Conservation (phyloP, 2,113 vertebrate species). For the Pavo muticus region DNA sequence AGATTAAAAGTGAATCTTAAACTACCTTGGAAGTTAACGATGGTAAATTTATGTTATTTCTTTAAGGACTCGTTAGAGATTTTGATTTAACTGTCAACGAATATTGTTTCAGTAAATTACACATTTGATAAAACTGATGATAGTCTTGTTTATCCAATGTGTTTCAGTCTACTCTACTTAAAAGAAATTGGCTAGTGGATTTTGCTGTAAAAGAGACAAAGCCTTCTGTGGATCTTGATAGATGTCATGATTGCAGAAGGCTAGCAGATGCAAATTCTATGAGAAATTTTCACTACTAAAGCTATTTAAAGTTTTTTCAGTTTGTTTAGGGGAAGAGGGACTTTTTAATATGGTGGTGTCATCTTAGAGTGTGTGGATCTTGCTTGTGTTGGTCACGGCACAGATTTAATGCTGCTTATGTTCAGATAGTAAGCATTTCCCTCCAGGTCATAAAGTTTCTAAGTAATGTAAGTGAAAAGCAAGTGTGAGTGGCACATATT, state of each 20-base stretch:
- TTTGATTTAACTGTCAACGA: not conserved
- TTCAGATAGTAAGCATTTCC: constrained; percentile 12
- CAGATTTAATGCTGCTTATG: constrained; percentile 21
- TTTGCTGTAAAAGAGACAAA: not conserved
- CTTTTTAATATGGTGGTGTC: not conserved
- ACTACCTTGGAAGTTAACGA: not conserved
- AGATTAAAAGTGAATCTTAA: constrained; percentile 1
- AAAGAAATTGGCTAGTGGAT: not conserved
- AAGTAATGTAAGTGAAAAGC: constrained; percentile 17
- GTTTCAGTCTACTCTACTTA: not conserved
- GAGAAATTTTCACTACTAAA: not conserved
- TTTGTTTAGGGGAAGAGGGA: not conserved
- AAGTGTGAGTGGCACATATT: not conserved
- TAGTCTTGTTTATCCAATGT: not conserved
- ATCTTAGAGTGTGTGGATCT: not conserved
- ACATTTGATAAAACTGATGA: not conserved
- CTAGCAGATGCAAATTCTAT: not conserved
- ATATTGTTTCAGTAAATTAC: not conserved
- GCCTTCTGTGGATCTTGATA: not conserved
- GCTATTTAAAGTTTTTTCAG: not conserved
- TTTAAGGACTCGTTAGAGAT: not conserved
- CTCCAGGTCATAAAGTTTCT: constrained; percentile 18
- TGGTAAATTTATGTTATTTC: not conserved
- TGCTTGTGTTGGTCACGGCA: not conserved
- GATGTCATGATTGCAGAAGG: not conserved